Evolutionary conservation across 2,113 vertebrate genomes (phyloP).

Genomic region (Callithrix jacchus): DNA sequence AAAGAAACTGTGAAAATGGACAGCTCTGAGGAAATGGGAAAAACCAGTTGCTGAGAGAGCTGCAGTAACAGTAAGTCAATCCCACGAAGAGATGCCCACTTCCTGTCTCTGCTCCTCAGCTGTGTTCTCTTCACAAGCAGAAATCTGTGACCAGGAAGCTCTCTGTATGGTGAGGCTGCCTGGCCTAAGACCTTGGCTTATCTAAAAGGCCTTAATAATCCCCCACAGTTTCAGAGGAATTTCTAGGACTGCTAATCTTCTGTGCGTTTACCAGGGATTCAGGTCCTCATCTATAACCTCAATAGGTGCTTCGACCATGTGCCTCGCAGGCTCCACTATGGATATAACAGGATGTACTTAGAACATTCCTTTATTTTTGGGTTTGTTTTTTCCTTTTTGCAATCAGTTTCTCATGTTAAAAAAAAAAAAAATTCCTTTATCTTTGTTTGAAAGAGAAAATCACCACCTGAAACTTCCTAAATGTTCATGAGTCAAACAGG

Average conservation of each 20-base stretch:
- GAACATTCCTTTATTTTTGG: neutral
- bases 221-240: slow-evolving; percentile 10
- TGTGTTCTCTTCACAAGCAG: neutral
- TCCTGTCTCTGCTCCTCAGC: neutral
- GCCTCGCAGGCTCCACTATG: neutral
- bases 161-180: neutral
- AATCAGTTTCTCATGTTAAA: too few species aligned
- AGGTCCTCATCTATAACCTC: neutral
- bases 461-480: neutral
- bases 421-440: neutral
- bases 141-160: neutral
- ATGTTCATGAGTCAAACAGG: slow-evolving; percentile 20
- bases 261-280: neutral
- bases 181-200: neutral
- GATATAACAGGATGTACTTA: neutral
- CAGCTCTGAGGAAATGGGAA: neutral
- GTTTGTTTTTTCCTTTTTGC: too few species aligned
- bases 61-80: neutral
- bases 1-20: neutral
- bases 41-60: neutral
- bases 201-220: neutral
- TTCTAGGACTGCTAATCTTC: neutral
- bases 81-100: neutral
- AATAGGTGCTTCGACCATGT: neutral
- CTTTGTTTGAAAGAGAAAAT: neutral